These are phyloP conservation scores for Sphaerophoria rueppellii DNA, from an alignment of 2,888 invertebrate species.

Conservation along the genomic window DNA sequence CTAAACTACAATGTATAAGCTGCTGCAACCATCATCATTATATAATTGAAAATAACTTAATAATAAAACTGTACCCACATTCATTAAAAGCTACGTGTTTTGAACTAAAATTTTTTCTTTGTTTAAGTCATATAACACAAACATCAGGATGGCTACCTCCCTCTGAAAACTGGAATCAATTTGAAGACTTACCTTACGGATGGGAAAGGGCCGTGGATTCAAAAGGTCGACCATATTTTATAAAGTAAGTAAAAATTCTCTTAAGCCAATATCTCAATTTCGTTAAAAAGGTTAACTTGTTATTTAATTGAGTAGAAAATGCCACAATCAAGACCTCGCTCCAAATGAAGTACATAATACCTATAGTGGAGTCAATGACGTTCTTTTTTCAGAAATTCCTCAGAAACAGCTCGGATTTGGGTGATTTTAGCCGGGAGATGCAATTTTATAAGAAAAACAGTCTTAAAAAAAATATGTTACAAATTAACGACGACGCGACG, in stretches of 20 bases:
- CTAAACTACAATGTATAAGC: too few species aligned
- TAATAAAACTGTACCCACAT: not conserved
- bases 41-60: too few species aligned
- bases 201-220: constrained; percentile 95
- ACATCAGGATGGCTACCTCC: constrained; percentile 95
- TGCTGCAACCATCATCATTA: not conserved
- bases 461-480: too few species aligned
- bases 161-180: constrained; percentile 89
- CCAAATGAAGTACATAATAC: too few species aligned
- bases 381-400: too few species aligned
- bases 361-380: too few species aligned
- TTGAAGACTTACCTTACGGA: constrained; percentile 90
- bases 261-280: not conserved
- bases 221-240: constrained; percentile 90
- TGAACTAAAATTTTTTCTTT: not conserved
- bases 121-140: constrained; percentile 90
- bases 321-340: too few species aligned
- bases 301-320: too few species aligned
- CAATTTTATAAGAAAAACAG: too few species aligned
- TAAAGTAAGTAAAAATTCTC: constrained; percentile 85
- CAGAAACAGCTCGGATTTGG: too few species aligned
- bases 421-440: too few species aligned
- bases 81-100: not conserved
- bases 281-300: not conserved
- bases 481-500: too few species aligned